These are phyloP conservation scores for Campoplex nolae DNA, from an alignment of 2,888 invertebrate genomes.

Conservation along the genomic window DNA sequence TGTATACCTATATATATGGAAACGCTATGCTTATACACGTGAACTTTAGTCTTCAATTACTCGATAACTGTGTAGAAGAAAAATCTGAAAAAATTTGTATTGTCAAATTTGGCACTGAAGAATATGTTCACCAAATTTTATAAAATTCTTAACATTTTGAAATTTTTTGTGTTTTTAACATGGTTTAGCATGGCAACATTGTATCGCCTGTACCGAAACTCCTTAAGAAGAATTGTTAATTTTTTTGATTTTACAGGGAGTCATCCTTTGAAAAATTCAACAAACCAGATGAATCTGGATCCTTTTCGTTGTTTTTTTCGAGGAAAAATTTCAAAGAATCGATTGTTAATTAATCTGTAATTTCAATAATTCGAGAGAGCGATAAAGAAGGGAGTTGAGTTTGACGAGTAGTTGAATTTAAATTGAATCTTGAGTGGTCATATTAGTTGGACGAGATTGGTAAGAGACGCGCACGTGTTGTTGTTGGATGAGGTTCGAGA, in stretches of 20 bases:
- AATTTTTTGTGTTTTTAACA: too few relatives aligned
- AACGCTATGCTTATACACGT: too few relatives aligned
- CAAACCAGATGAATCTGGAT: neutral
- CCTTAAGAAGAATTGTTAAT: too few relatives aligned
- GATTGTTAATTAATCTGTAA: neutral
- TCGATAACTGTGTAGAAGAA: too few relatives aligned
- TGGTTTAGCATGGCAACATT: too few relatives aligned
- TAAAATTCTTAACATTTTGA: too few relatives aligned
- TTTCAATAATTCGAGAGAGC: neutral
- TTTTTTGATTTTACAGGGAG: neutral
- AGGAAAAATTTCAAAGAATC: neutral
- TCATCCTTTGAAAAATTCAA: neutral
- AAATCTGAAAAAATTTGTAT: too few relatives aligned
- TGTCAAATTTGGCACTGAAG: too few relatives aligned
- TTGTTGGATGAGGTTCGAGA: neutral
- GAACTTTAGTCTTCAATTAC: too few relatives aligned
- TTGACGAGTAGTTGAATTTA: neutral
- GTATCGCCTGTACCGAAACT: too few relatives aligned
- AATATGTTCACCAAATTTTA: too few relatives aligned
- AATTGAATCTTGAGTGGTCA: slow-evolving; percentile 9
- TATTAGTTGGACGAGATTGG: slow-evolving; percentile 21
- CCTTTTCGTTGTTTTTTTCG: neutral
- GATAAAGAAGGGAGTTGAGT: neutral
- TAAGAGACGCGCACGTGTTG: neutral
- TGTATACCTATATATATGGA: too few relatives aligned